These are phyloP conservation scores for Oreochromis aureus DNA, from an alignment of 2,113 vertebrate species.

Conservation along the genomic window DNA sequence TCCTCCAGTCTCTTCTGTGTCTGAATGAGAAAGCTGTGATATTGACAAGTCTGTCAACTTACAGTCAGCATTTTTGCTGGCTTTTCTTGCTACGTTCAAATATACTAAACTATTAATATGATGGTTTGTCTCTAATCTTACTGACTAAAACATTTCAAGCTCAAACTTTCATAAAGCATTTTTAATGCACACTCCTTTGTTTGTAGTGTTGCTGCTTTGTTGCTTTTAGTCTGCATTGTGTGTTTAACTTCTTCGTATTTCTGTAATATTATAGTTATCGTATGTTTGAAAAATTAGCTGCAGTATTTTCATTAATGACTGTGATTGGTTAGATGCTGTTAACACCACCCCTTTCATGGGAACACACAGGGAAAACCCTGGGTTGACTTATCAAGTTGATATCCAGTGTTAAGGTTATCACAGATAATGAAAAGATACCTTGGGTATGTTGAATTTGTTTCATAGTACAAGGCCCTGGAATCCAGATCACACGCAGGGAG, in stretches of 20 bases:
- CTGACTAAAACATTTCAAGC: neutral
- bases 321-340: neutral
- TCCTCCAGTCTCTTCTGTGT: neutral
- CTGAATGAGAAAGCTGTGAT: neutral
- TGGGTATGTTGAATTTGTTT: rapidly evolving
- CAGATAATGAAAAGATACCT: neutral
- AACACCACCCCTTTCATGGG: neutral
- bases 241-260: neutral
- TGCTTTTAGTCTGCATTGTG: neutral
- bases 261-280: neutral
- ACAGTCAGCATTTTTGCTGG: neutral
- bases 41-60: neutral
- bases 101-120: neutral
- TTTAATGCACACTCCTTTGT: neutral
- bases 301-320: neutral
- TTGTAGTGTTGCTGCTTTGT: rapidly evolving
- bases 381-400: neutral
- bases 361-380: neutral
- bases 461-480: rapidly evolving
- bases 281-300: neutral
- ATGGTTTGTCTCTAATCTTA: rapidly evolving
- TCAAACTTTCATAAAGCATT: rapidly evolving
- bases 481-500: neutral
- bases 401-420: neutral
- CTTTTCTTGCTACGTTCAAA: neutral